Conservation (phyloP, 2,797 vertebrate genomes). For the Helarctos malayanus region DNA sequence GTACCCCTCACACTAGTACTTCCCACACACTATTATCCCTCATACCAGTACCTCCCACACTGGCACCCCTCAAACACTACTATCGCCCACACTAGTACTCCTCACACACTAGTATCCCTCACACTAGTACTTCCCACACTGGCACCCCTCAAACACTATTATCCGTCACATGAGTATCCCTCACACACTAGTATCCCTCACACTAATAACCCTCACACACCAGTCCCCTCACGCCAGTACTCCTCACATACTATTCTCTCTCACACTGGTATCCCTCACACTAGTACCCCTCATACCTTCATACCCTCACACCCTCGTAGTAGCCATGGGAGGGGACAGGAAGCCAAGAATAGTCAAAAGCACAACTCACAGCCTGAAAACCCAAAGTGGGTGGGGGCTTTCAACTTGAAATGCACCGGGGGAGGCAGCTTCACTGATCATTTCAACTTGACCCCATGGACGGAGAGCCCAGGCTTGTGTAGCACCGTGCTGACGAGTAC, state of each 20-base stretch:
- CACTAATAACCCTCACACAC: not conserved
- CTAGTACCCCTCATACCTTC: not conserved
- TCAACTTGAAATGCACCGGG: not conserved
- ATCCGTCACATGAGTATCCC: not conserved
- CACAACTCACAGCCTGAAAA: not conserved
- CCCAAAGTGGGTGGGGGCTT: not conserved
- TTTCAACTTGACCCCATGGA: not conserved
- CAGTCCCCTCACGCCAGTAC: not conserved
- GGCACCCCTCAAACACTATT: not conserved
- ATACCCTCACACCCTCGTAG: not conserved
- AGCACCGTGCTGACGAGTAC: not conserved
- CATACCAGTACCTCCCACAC: not conserved
- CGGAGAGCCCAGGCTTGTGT: not conserved
- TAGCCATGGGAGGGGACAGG: no score
- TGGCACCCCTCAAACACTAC: not conserved
- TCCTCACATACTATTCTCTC: no score
- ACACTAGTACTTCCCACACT: no score
- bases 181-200: not conserved
- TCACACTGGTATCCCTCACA: not conserved
- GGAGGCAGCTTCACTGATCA: not conserved
- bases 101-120: not conserved
- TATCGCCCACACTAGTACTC: fast-evolving
- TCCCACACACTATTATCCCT: not conserved
- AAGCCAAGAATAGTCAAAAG: not conserved
- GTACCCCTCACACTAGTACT: not conserved